Base-by-base conservation (phyloP, 2,888 invertebrate genomes). In the Zonitis immaculata region DNA sequence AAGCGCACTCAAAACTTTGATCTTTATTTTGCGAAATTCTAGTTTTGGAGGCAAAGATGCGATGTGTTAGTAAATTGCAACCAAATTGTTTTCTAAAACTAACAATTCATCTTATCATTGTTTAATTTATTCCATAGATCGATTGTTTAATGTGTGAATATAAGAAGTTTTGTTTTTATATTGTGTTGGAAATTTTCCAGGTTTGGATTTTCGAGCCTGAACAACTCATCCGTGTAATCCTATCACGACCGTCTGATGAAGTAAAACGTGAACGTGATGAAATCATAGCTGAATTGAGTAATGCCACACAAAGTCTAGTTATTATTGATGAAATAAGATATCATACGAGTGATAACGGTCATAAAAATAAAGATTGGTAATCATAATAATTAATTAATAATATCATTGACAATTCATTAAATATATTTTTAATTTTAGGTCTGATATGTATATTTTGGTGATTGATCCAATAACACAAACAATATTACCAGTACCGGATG, bases 131-230 rank as follows among this genome's bases (percentile, higher is more conserved):
- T n/a, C n/a, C n/a, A n/a, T n/a, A n/a, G n/a, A n/a, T n/a, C n/a
- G n/a, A n/a, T n/a, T n/a, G n/a, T n/a, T n/a, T n/a, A n/a, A n/a
- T n/a, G n/a, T n/a, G n/a, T n/a, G n/a, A n/a, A n/a, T n/a, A n/a
- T n/a, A n/a, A n/a, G n/a, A n/a, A n/a, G n/a, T n/a, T n/a, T n/a
- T n/a, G n/a, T 22, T 22, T 22, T 22, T 22, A 4, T 22, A 22
- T 22, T 22, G 5, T 22, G 3, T 5, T 22, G 22, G 22, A 22
- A 22, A n/a, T 22, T 22, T 22, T 71, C 9, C 67, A 93, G 92
- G 81, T 95, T 9, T 95, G 95, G 94, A 85, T 95, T 42, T 93
- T 91, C 63, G 91, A 92, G 69, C 86, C 88, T 0, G 85, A 87
- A 0, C 88, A 94, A 58, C 79, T 93, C 46, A 89, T 93, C 53